phyloP scores from a whole-genome alignment of 2,797 vertebrate species.

The Neomorphus geoffroyi region DNA sequence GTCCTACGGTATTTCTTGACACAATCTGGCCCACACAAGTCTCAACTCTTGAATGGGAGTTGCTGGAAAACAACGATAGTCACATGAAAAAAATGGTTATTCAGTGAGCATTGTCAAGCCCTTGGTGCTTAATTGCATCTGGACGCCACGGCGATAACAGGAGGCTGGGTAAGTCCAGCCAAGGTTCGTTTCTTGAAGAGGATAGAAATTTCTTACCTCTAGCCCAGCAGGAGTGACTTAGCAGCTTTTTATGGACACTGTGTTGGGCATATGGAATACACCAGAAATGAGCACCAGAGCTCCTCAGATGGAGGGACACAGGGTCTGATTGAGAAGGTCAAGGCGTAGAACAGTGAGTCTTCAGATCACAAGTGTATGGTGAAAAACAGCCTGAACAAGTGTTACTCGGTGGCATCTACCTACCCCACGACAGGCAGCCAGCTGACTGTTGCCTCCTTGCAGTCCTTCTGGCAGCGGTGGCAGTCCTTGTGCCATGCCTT shows the following conservation, averaged over 20 bases:
- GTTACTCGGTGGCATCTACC: neutral
- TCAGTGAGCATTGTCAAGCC: neutral
- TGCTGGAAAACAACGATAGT: neutral
- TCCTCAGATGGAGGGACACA: accelerated
- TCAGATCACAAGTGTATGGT: neutral
- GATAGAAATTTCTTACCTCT: neutral
- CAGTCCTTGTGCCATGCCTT: neutral
- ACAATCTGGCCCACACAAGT: neutral
- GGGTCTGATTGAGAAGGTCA: neutral
- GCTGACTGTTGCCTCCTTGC: neutral
- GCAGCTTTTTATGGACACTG: neutral
- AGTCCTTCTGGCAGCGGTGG: neutral
- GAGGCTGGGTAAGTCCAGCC: neutral
- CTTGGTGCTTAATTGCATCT: neutral
- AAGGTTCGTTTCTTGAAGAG: neutral
- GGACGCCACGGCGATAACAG: neutral
- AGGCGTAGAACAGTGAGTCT: neutral
- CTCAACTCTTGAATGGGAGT: neutral
- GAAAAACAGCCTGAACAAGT: neutral
- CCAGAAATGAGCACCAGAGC: neutral
- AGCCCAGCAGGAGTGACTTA: accelerated
- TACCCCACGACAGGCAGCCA: neutral
- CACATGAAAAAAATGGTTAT: neutral
- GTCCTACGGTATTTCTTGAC: neutral
- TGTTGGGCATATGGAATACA: neutral